A percentile compares a stretch with the other conserved stretches of the same genome.
Conservation (phyloP, 1,140 invertebrate species). For the Drosophila gunungcola region DNA sequence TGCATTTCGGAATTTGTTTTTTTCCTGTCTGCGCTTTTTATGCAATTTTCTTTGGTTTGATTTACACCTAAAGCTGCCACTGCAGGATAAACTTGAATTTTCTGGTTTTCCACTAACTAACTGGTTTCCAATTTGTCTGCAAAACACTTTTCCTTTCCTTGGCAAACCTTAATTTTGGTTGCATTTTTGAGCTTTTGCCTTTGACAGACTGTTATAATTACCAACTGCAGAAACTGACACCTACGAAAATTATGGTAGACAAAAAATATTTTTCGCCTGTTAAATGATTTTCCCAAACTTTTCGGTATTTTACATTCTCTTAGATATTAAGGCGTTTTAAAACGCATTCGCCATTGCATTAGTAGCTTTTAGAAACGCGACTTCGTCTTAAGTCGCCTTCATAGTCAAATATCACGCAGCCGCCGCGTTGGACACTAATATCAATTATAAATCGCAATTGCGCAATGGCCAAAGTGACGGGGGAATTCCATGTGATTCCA, state of each 20-base stretch:
- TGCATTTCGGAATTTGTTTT: conserved; percentile 34
- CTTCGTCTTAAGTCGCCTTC: conserved; percentile 23
- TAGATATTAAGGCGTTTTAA: conserved; percentile 26
- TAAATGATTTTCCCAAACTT: conserved; percentile 9
- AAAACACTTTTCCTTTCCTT: conserved; percentile 34
- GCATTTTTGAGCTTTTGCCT: conserved; percentile 10
- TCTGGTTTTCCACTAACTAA: conserved; percentile 59
- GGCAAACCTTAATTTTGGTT: conserved; percentile 28
- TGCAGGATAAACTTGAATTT: conserved; percentile 77
- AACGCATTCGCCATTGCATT: conserved; percentile 18
- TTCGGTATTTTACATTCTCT: conserved; percentile 13
- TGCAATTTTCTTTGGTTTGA: conserved; percentile 47
- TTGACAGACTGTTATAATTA: conserved; percentile 47
- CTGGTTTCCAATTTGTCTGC: conserved; percentile 52
- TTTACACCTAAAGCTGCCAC: conserved; percentile 27
- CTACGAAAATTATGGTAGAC: conserved; percentile 19
- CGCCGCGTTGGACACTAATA: conserved; percentile 51
- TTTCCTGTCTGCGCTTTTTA: conserved; percentile 38
- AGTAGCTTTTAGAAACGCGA: conserved; percentile 13
- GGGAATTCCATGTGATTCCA: conserved; percentile 25
- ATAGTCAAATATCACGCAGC: conserved; percentile 37
- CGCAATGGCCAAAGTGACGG: conserved; percentile 40
- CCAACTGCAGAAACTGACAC: conserved; percentile 9
- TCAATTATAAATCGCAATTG: conserved; percentile 53
- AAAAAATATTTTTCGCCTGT: conserved; percentile 13